Conservation (phyloP, 2,113 vertebrate species). For the Bungarus multicinctus region DNA sequence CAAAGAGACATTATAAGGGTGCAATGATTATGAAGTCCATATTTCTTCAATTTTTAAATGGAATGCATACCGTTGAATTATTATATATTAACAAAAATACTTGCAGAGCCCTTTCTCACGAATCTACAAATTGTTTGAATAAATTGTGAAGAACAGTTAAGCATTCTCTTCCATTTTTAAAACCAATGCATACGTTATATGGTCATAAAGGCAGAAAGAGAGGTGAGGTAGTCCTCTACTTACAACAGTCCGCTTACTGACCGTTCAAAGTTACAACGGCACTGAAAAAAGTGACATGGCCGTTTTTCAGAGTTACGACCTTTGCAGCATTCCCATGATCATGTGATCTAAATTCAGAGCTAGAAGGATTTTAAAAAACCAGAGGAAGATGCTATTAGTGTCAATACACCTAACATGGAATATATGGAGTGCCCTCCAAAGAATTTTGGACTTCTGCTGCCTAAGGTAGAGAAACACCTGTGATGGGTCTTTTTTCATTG, state of each 20-base stretch:
- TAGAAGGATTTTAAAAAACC: neutral
- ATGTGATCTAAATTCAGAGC: neutral
- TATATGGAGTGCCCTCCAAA: neutral
- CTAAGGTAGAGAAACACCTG: fast-evolving
- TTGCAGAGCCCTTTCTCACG: neutral
- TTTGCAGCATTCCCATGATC: neutral
- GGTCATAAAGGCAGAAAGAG: neutral
- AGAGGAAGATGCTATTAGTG: neutral
- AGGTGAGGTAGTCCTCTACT: neutral
- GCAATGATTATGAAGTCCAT: neutral
- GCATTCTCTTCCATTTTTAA: neutral
- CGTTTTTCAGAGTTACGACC: neutral
- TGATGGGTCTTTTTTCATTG: neutral
- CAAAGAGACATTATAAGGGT: neutral
- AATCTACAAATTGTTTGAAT: neutral
- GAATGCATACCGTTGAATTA: neutral
- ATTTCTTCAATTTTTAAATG: neutral
- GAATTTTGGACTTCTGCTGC: neutral
- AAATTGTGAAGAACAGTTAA: neutral
- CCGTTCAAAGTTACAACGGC: neutral
- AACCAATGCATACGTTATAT: neutral
- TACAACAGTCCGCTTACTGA: neutral
- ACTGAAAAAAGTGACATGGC: neutral
- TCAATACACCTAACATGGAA: neutral
- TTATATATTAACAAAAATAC: neutral